Conservation (phyloP, 1,140 invertebrate species). For the Caenorhabditis latens region DNA sequence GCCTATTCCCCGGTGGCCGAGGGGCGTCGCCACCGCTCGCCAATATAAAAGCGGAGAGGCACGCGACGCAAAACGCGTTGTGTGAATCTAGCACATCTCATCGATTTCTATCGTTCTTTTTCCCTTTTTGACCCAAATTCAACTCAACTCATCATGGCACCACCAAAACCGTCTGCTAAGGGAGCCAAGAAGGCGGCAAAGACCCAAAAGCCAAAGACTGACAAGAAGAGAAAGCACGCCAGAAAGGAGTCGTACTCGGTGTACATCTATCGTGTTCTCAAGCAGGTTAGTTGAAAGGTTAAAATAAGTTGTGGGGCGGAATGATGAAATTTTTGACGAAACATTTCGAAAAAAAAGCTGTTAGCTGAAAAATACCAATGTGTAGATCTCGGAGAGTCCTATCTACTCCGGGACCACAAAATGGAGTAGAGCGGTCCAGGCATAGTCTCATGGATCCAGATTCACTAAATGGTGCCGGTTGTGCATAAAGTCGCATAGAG, state of each 20-base stretch:
- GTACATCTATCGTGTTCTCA: conserved; percentile 74
- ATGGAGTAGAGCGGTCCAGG: no score
- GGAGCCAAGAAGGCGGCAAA: conserved; percentile 39
- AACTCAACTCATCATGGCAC: background rate
- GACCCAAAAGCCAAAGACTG: conserved; percentile 19
- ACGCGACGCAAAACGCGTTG: background rate
- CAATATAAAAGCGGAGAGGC: background rate
- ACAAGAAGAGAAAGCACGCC: conserved; percentile 78
- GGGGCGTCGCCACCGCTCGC: conserved; percentile 12
- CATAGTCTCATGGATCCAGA: no score
- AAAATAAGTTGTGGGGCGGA: no score
- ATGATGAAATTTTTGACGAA: no score
- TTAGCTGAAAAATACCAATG: no score
- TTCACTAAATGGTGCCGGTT: no score
- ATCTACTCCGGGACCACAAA: no score
- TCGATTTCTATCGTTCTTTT: background rate
- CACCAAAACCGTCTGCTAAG: conserved; percentile 47
- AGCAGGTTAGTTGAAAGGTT: conserved; percentile 77
- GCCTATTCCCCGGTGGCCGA: background rate
- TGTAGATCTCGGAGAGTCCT: no score
- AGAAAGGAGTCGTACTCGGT: conserved; percentile 77
- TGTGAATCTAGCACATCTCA: background rate
- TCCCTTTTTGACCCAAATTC: no score
- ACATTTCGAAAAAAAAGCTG: no score
- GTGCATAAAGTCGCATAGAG: no score